These are phyloP conservation scores for Drosophila oshimai DNA, from an alignment of 1,140 invertebrate genomes.

Conservation along the genomic window DNA sequence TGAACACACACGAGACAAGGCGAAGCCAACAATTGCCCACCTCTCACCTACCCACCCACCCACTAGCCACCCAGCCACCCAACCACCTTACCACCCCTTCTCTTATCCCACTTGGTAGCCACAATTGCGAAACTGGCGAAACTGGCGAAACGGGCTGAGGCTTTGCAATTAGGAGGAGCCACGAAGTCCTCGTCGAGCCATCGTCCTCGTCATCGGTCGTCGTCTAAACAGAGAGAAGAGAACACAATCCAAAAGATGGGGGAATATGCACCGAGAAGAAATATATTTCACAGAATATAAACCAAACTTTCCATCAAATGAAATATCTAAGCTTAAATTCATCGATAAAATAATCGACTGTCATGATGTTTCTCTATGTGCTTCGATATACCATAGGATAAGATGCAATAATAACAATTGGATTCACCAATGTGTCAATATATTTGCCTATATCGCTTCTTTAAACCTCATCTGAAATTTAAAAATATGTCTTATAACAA, in stretches of 20 bases:
- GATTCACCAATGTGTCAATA: too few relatives aligned
- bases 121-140: slow-evolving; percentile 55
- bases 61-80: not conserved
- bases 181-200: slow-evolving; percentile 51
- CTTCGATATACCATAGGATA: too few relatives aligned
- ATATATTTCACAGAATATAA: too few relatives aligned
- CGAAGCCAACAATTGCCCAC: slow-evolving; percentile 11
- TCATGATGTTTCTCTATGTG: too few relatives aligned
- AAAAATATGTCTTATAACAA: too few relatives aligned
- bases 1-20: slow-evolving; percentile 62
- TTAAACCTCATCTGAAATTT: too few relatives aligned
- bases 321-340: not conserved
- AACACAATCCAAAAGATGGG: not conserved
- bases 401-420: too few relatives aligned
- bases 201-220: slow-evolving; percentile 40
- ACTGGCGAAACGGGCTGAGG: slow-evolving; percentile 39
- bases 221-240: slow-evolving; percentile 32
- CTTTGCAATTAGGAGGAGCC: slow-evolving; percentile 79
- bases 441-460: too few relatives aligned
- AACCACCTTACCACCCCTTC: not conserved
- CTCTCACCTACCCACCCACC: not conserved
- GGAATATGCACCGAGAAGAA: not conserved
- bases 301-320: too few relatives aligned
- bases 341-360: too few relatives aligned
- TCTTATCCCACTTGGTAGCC: slow-evolving; percentile 29